Percentiles rank a stretch among this genome's conserved stretches.
phyloP scores from a whole-genome alignment of 2,113 vertebrate species.

The Elgaria multicarinata region DNA sequence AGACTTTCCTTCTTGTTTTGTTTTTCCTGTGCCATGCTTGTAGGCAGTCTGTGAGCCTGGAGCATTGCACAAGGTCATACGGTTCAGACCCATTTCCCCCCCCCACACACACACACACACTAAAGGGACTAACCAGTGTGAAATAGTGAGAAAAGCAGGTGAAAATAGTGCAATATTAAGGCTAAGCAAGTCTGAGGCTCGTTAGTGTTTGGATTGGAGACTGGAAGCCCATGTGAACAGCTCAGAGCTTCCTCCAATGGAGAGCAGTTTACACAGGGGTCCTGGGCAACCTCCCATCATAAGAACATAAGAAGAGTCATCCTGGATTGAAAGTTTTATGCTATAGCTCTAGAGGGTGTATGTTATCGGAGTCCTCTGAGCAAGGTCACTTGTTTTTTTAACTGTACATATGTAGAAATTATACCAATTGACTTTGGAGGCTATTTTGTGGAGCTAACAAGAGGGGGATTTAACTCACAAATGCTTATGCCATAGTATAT shows the following conservation, averaged over 20 bases:
- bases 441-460: background rate
- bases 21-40: background rate
- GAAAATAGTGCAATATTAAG: background rate
- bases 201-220: background rate
- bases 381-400: background rate
- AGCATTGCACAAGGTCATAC: no score
- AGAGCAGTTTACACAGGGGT: background rate
- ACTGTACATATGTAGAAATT: background rate
- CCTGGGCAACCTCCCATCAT: background rate
- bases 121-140: background rate
- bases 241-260: background rate
- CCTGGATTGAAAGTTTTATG: background rate
- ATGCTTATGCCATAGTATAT: no score
- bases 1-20: background rate
- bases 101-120: no score
- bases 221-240: background rate
- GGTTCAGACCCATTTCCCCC: background rate
- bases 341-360: background rate
- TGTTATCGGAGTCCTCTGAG: background rate
- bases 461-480: background rate
- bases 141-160: background rate
- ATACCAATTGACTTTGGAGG: background rate
- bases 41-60: background rate
- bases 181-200: background rate
- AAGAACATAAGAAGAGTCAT: no score